Conservation (phyloP, 1,140 invertebrate genomes). For the Drosophila lacertosa region DNA sequence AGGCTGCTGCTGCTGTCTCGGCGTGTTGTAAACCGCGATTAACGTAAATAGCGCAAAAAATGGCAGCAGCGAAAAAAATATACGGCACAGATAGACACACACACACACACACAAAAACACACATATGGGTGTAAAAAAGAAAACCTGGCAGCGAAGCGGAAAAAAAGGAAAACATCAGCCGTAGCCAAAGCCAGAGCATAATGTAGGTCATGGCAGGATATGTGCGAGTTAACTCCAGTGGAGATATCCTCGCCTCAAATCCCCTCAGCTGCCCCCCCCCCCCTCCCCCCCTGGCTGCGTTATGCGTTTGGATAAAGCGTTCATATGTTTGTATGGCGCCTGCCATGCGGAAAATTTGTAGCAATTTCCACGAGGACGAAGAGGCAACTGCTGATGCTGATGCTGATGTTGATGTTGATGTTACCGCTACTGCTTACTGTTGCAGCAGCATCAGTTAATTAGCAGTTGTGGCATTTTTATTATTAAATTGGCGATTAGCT, state of each 20-base stretch:
- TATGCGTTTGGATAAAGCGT: slow-evolving; percentile 32
- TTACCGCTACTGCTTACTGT: background rate
- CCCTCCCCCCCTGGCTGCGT: background rate
- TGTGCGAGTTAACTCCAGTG: slow-evolving; percentile 30
- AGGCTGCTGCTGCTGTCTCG: slow-evolving; percentile 32
- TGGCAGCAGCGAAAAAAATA: slow-evolving; percentile 42
- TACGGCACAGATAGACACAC: slow-evolving; percentile 23
- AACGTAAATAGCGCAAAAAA: slow-evolving; percentile 69
- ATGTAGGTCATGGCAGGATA: slow-evolving; percentile 67
- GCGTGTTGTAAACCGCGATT: slow-evolving; percentile 71
- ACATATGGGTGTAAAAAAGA: slow-evolving; percentile 31
- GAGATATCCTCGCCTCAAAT: slow-evolving; percentile 12
- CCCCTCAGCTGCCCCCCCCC: background rate
- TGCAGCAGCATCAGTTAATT: slow-evolving; percentile 43
- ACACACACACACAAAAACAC: slow-evolving; percentile 24
- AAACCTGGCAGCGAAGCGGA: background rate
- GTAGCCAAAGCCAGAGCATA: slow-evolving; percentile 25
- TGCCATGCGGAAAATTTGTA: slow-evolving; percentile 53
- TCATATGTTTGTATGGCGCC: slow-evolving; percentile 39
- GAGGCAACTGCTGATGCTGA: slow-evolving; percentile 34
- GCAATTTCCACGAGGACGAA: slow-evolving; percentile 40
- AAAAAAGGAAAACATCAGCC: slow-evolving; percentile 23
- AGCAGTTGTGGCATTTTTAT: slow-evolving; percentile 38
- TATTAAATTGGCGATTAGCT: slow-evolving; percentile 45
- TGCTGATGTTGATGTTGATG: slow-evolving; percentile 16